These are phyloP conservation scores for Euthynnus affinis DNA, from an alignment of 2,797 vertebrate species.

Conservation along the genomic window DNA sequence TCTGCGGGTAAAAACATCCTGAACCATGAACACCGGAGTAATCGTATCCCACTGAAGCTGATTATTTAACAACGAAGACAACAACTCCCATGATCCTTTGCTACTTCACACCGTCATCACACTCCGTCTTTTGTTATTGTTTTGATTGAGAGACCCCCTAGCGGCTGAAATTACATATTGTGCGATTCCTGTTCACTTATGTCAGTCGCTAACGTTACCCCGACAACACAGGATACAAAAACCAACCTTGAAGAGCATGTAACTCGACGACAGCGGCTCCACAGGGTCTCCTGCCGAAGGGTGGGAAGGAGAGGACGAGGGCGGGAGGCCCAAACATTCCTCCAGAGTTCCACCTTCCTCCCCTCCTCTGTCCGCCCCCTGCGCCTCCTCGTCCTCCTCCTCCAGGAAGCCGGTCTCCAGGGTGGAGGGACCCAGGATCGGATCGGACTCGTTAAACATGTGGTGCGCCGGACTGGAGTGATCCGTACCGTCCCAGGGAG, in stretches of 20 bases:
- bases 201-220: neutral
- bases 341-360: conserved; percentile 82
- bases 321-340: conserved; percentile 87
- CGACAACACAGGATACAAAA: neutral
- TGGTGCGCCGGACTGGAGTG: conserved; percentile 85
- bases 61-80: too few relatives aligned
- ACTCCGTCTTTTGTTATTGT: too few relatives aligned
- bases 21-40: too few relatives aligned
- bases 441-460: conserved; percentile 88
- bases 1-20: too few relatives aligned
- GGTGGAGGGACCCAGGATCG: conserved; percentile 83
- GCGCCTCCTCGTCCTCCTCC: conserved; percentile 83
- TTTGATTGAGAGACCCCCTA: too few relatives aligned
- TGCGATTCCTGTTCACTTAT: too few relatives aligned
- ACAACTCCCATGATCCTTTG: too few relatives aligned
- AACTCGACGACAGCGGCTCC: conserved; percentile 85
- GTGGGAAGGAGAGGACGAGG: conserved; percentile 82
- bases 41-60: too few relatives aligned
- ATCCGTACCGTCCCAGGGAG: conserved; percentile 86
- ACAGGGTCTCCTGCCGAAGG: conserved; percentile 80
- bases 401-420: conserved; percentile 86
- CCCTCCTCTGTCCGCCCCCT: conserved; percentile 68
- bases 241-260: conserved; percentile 87
- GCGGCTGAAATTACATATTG: too few relatives aligned
- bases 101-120: too few relatives aligned